A percentile compares a stretch with the other conserved stretches of the same genome.
Evolutionary conservation across 2,113 vertebrate genomes (phyloP).

Genomic region (Apodemus speciosus): DNA sequence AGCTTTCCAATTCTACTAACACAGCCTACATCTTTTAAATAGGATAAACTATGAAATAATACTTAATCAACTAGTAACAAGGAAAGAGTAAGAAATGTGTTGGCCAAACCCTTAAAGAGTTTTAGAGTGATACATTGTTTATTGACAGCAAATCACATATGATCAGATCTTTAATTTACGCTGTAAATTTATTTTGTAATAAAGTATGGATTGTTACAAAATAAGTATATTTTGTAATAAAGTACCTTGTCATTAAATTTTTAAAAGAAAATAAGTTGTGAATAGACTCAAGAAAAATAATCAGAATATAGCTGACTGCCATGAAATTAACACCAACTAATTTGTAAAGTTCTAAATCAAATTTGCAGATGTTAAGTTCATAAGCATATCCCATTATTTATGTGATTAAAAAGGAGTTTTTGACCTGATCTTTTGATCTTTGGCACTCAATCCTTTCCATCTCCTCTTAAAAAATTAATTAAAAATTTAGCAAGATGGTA

Average conservation of each 20-base stretch:
- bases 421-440: constrained; percentile 95
- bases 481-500: constrained; percentile 92
- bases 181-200: constrained; percentile 31
- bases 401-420: constrained; percentile 98
- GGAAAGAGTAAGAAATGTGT: constrained; percentile 3
- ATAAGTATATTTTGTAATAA: neutral
- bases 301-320: constrained; percentile 81
- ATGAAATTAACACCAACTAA: constrained; percentile 86
- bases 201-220: neutral
- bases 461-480: constrained; percentile 95
- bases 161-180: constrained; percentile 45
- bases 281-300: constrained; percentile 74
- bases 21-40: constrained; percentile 17
- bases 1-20: constrained; percentile 24
- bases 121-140: neutral
- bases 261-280: constrained; percentile 60
- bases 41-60: constrained; percentile 20
- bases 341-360: constrained; percentile 89
- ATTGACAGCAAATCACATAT: constrained; percentile 23
- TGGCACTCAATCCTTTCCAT: constrained; percentile 93
- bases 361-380: constrained; percentile 88
- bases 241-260: constrained; percentile 27
- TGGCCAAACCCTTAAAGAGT: constrained; percentile 33
- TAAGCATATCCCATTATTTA: constrained; percentile 89
- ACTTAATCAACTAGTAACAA: constrained; percentile 21